Base-by-base conservation (phyloP, 2,888 invertebrate species). In the Tinea trinotella region DNA sequence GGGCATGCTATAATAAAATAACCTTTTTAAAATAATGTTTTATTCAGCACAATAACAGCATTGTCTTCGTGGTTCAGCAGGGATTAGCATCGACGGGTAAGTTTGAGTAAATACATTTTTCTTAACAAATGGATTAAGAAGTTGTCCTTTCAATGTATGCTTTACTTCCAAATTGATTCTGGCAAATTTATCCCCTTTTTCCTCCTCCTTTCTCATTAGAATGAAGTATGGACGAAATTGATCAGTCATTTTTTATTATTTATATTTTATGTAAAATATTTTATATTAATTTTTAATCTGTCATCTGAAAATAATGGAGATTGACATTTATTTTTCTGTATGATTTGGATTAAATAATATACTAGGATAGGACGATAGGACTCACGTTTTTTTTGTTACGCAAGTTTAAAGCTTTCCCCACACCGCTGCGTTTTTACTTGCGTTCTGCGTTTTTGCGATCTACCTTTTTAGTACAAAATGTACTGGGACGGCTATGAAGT, bases 111-210 rank as follows among this genome's bases (percentile, higher is more conserved):
- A 69, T 0, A 63, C 70, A 10, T 70, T 67, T 57, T 71, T 80
- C 61, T 67, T 78, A 1, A 61, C 69, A 54, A 84, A 84, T 0
- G 80, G 81, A 58, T 84, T 83, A 0, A 61, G n/a, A 0, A 69
- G 64, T 19, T 74, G 75, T 0, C 53, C 24, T 1, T 67, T 63
- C 3, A 64, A 60, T 7, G 55, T 61, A 57, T 75, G 75, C 58
- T 81, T 83, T 44, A 84, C 64, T 66, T 84, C 82, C 77, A 84
- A 74, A 56, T 76, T 76, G 34, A 84, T 75, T 56, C 68, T 71
- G 1, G 80, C 82, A 57, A 66, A 73, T 59, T 68, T 76, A 48
- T 84, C 84, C 1, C 83, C 84, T 57, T 84, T 83, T 55, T 84
- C 83, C 59, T 84, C 84, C 61, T 83, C 84, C 58, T 84, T 84